Evolutionary conservation across 1,140 invertebrate genomes (phyloP), one percentile per base, ranked within the genome.

Genomic region (Elymnias hypermnestra): DNA sequence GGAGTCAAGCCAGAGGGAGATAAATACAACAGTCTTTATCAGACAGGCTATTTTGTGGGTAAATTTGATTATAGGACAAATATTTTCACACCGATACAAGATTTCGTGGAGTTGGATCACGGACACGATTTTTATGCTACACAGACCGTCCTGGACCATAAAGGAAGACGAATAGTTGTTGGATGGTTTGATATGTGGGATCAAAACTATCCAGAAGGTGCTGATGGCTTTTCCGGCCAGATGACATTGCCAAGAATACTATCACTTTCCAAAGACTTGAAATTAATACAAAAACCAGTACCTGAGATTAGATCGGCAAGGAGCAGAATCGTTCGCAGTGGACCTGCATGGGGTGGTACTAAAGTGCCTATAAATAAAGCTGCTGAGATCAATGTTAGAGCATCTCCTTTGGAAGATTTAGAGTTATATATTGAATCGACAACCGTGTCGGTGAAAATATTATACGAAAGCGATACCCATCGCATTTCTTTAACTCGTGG

Each of bases 51-150:
- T 12, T 60, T 76, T 21, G 54, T 82, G 28, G 81, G 81, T 5
- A 35, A 63, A 21, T 84, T 84, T 49, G 60, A 82, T 61, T 81
- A 78, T 18, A 37, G 35, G 0, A 66, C 68, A 2, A 23, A 61
- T 28, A 9, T 39, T 21, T 83, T 82, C 59, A 72, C 53, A 6
- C 54, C 54, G 0, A 14, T 57, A 28, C 63, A 53, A n/a, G 36
- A 63, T 23, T 86, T 81, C 35, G 50, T 39, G 13, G 84, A 86
- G 49, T 51, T 87, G 3, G 81, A 87, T 55, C 59, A 72, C 22
- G 84, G 84, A 1, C 77, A 83, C 45, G 81, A 86, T 43, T 72
- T 79, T 43, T 87, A 87, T 47, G 84, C 83, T 9, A 76, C 81
- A 2, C 84, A 87, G 51, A 74, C 67, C 17, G 55, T 73, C 23